phyloP scores from a whole-genome alignment of 2,113 vertebrate species.

The Protobothrops mucrosquamatus region DNA sequence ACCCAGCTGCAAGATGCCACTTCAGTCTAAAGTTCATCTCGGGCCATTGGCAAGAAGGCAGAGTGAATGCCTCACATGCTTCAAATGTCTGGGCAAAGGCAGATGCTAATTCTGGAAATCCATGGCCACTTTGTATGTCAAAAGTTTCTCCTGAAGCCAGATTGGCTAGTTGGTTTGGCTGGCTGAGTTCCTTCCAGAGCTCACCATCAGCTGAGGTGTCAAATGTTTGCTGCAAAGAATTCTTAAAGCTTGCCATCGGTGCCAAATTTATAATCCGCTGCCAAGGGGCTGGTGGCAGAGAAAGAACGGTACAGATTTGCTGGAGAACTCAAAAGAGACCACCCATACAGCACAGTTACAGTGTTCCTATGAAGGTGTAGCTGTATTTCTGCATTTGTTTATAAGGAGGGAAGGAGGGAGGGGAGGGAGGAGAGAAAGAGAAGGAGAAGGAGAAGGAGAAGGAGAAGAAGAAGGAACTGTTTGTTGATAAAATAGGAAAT shows the following conservation, averaged over 20 bases:
- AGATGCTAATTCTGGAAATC: conserved; percentile 24
- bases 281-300: conserved; percentile 43
- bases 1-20: conserved; percentile 40
- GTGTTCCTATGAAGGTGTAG: conserved; percentile 31
- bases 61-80: conserved; percentile 29
- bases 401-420: neutral
- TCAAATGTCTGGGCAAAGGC: neutral
- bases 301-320: conserved; percentile 19
- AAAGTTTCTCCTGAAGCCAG: conserved; percentile 24
- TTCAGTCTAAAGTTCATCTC: conserved; percentile 26
- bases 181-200: conserved; percentile 30
- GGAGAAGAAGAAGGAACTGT: neutral
- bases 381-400: neutral
- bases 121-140: conserved; percentile 33
- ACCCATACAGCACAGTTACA: neutral
- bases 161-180: conserved; percentile 33
- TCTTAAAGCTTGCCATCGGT: conserved; percentile 10
- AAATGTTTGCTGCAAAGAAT: conserved; percentile 40
- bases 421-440: neutral
- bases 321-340: conserved; percentile 21
- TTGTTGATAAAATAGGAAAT: neutral
- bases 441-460: too few species aligned
- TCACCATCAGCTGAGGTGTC: conserved; percentile 33
- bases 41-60: conserved; percentile 21
- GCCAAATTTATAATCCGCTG: conserved; percentile 43